Evolutionary conservation across 2,113 vertebrate species (phyloP), one percentile per base, ranked within the genome.

Genomic region (Amphilophus citrinellus): DNA sequence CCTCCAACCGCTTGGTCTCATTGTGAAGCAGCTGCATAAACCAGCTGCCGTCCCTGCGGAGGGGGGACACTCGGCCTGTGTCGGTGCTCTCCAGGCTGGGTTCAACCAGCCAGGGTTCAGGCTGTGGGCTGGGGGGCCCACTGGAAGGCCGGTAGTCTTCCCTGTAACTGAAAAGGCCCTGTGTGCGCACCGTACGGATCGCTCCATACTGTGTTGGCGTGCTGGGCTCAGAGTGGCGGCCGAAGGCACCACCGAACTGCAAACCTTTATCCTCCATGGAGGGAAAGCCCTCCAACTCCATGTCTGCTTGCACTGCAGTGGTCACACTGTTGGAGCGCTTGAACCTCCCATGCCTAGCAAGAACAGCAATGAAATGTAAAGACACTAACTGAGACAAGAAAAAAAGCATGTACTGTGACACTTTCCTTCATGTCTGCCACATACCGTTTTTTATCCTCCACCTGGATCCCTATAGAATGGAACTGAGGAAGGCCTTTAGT

Each of bases 291-390:
- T 99, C 98, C 86, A 98, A 93, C 89, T 99, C 98, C 93, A 99
- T 88, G 94, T 99, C 98, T 0, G 98, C 98, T 88, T 99, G 98
- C 61, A 99, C 98, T 4, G 96, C 98, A 2, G 98, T 98, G 10
- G 98, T 99, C 85, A 99, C 98, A 0, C 98, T 99, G 95, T 99
- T 99, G 6, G 98, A 99, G 24, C 98, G 97, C 89, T 98, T 99
- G 92, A 99, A 98, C 77, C 98, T 96, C 10, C 98, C 98, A 0
- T 97, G 97, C 62, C 98, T 99, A 80, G 62, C 3, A 73, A 8
- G 9, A 11, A 80, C 22, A 62, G 24, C 11, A 42, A 68, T 6
- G 8, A 61, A 78, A 66, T 47, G 8, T 37, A 24, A 50, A n/a
- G 13, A 4, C 8, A 20, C 15, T 13, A 9, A 58, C 7, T 62